Percentiles rank a stretch among this genome's conserved stretches.
These are phyloP conservation scores for Dendroctonus ponderosae DNA, from an alignment of 1,140 invertebrate species.

Conservation along the genomic window DNA sequence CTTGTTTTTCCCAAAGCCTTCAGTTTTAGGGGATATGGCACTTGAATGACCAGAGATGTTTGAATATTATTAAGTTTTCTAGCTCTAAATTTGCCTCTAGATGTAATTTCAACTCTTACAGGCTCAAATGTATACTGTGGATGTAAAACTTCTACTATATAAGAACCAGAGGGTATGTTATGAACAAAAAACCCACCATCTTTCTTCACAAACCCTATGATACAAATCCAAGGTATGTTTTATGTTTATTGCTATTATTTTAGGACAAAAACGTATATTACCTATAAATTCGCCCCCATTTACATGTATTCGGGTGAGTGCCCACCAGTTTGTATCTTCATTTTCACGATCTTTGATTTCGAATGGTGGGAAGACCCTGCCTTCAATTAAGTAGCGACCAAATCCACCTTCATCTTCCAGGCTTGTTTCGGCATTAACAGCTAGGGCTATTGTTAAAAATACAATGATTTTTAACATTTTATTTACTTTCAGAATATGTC, in stretches of 20 bases:
- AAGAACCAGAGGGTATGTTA: constrained; percentile 91
- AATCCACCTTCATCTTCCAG: constrained; percentile 60
- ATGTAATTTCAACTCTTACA: constrained; percentile 91
- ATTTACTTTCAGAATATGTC: no score
- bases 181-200: constrained; percentile 92
- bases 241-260: constrained; percentile 2
- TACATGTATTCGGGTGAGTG: constrained; percentile 75
- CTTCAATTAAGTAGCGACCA: constrained; percentile 72
- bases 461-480: no score
- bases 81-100: constrained; percentile 93
- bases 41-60: constrained; percentile 80
- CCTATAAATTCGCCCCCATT: constrained; percentile 84
- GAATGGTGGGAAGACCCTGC: constrained; percentile 75
- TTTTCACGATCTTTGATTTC: constrained; percentile 49
- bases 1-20: constrained; percentile 72
- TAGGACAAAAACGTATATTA: constrained; percentile 2
- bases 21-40: constrained; percentile 89
- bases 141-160: constrained; percentile 90
- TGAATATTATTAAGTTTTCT: constrained; percentile 94
- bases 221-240: neutral
- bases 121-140: constrained; percentile 91
- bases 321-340: constrained; percentile 67
- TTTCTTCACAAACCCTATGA: constrained; percentile 71
- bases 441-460: neutral
- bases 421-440: constrained; percentile 28